Evolutionary conservation across 1,140 invertebrate species (phyloP), one percentile per base, ranked within the genome.

Genomic region (Cheumatopsyche charites): DNA sequence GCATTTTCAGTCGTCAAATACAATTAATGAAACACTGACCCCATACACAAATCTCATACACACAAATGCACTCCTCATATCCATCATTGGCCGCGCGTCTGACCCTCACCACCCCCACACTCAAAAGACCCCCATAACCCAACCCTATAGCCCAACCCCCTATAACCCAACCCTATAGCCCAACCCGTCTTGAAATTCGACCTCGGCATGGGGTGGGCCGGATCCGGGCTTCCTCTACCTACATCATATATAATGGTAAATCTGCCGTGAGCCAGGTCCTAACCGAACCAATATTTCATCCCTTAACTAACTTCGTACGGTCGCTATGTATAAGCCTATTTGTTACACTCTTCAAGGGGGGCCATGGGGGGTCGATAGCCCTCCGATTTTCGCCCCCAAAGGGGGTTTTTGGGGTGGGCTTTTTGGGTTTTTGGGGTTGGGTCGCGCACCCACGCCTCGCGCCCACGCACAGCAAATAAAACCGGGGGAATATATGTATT

Each of bases 201-300:
- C 4, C 52, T 11, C 43, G 4, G 11, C 43, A 15, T 52, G 43
- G 63, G 23, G 23, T 29, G 62, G 15, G 63, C n/a, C 23, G 36
- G 55, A 58, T 26, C 55, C 21, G 62, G 23, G 45, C 43, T 26
- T n/a, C 42, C 55, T 21, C 75, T 68, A 72, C 75, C 75, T 69
- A 66, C 75, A 67, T 74, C 75, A 74, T 74, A 76, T 74, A 76
- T 76, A 76, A 76, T 72, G 75, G 75, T 67, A 76, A 76, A 76
- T 76, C 75, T 76, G 72, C 75, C 75, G 75, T 76, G 75, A 76
- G 75, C 75, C 73, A 68, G 70, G 67, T 73, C 68, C 75, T 74
- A 74, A 76, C 75, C 75, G 75, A 76, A 74, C 75, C 75, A 68
- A 76, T 76, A 76, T 76, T 76, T 76, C 75, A 76, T 76, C 75